Conservation (phyloP, 2,113 vertebrate species). For the Chlamydotis undulata region DNA sequence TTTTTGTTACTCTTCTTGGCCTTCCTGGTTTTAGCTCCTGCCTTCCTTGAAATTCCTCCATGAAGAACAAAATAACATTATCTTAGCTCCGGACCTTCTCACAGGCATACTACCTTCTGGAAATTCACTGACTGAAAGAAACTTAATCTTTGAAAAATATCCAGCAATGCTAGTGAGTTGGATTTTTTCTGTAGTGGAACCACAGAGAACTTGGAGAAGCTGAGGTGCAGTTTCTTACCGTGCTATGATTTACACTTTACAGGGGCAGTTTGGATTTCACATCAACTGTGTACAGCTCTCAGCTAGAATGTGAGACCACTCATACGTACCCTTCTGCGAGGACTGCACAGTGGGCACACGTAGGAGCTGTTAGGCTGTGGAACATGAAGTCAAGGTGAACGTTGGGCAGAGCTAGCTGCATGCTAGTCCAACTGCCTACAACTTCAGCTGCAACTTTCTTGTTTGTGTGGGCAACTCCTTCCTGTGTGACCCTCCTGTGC, state of each 20-base stretch:
- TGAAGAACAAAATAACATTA: background rate
- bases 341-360: background rate
- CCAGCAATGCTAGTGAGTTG: background rate
- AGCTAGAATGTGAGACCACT: background rate
- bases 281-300: accelerated
- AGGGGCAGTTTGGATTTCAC: background rate
- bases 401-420: background rate
- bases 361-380: accelerated
- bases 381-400: background rate
- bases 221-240: background rate
- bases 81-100: background rate
- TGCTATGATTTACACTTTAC: background rate
- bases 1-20: background rate
- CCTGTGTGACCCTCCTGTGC: background rate
- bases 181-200: background rate
- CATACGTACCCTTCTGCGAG: background rate
- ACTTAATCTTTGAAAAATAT: background rate
- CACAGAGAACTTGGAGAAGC: background rate
- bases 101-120: background rate
- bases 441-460: background rate
- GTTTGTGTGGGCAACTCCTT: background rate
- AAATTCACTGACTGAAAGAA: background rate
- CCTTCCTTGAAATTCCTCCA: background rate
- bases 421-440: background rate
- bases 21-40: background rate